Evolutionary conservation across 2,888 invertebrate genomes (phyloP), one percentile per base, ranked within the genome.

Genomic region (Drosophila meridionalis): DNA sequence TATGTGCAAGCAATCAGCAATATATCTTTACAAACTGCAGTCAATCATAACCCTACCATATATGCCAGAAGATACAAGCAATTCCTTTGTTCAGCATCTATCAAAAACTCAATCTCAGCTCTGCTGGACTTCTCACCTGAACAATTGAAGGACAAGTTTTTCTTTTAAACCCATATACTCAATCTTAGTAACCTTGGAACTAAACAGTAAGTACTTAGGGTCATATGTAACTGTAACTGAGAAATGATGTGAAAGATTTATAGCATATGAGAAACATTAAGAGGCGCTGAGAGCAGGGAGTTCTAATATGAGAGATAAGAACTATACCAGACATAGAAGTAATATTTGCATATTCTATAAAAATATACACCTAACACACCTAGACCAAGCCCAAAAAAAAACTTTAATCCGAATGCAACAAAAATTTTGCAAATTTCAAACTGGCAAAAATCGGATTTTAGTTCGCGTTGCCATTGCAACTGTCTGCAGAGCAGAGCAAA

Each of bases 391-490:
- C 14, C 14, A 9, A 34, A 42, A 5, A 12, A 2, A 4, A 50
- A 32, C 50, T 52, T 52, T 3, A 34, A 52, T 32, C 14, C 7
- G 12, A 12, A 14, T 14, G n/a, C 30, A 7, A 7, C n/a, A 32
- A 7, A 48, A 48, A 30, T 26, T 38, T 28, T 3, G 30, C 20
- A 20, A 20, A 38, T 59, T 48, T 38, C 20, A 47, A 11, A 38
- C 47, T 30, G 36, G 12, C 20, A 3, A 45, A 28, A 28, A 28
- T 7, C n/a, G 3, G n/a, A 40, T 14, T 50, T 40, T 8, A 3
- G 38, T 50, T 50, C 14, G 5, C 32, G 64, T 71, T 70, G 59
- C 65, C 65, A 55, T 11, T 45, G 66, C 66, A 75, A 53, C 59
- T 20, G 43, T 9, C 36, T 36, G 20, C 20, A 2, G n/a, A 8